These are phyloP conservation scores for Pelecanus crispus DNA, from an alignment of 2,113 vertebrate genomes.

Conservation along the genomic window DNA sequence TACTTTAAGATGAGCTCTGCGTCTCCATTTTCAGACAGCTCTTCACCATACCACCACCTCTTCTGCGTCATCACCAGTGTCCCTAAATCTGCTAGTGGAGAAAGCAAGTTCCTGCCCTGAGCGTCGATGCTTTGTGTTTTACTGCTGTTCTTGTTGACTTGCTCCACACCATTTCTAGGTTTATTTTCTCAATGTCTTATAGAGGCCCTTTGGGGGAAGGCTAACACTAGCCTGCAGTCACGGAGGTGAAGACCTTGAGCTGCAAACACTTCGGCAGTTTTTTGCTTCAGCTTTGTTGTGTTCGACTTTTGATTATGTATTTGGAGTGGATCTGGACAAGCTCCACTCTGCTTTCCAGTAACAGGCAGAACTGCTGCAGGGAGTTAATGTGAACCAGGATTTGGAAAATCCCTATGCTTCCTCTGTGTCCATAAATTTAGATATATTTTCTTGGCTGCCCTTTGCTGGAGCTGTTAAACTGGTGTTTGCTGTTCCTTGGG, in stretches of 20 bases:
- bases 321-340: background rate
- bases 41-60: background rate
- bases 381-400: conserved; percentile 25
- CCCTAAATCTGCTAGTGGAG: background rate
- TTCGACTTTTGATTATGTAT: background rate
- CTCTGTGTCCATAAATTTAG: conserved; percentile 13
- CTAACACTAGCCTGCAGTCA: background rate
- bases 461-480: background rate
- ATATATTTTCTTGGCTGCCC: conserved; percentile 29
- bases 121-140: background rate
- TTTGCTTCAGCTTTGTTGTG: background rate
- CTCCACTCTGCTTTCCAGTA: conserved; percentile 39
- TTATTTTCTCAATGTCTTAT: background rate
- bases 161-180: background rate
- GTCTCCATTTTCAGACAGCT: background rate
- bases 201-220: background rate
- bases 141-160: background rate
- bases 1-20: background rate
- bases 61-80: background rate
- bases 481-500: background rate
- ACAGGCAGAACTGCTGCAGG: conserved; percentile 16
- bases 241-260: background rate
- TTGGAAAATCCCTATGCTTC: conserved; percentile 12
- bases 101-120: background rate
- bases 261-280: background rate